These are phyloP conservation scores for Nebria ingens DNA, from an alignment of 1,140 invertebrate genomes.

Conservation along the genomic window DNA sequence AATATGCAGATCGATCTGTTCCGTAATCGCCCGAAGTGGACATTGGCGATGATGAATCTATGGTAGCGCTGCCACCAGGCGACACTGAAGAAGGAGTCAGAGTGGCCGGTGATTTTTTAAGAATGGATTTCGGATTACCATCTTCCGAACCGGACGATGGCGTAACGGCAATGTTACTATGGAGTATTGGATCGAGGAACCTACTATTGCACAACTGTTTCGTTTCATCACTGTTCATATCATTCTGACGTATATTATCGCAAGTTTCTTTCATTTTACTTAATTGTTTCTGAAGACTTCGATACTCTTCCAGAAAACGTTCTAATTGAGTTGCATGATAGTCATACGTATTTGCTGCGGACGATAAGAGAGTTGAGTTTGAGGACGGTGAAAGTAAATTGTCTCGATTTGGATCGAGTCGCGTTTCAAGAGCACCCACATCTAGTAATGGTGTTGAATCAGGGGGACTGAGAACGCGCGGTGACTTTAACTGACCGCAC, in stretches of 20 bases:
- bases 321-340: slow-evolving; percentile 66
- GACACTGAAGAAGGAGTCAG: slow-evolving; percentile 33
- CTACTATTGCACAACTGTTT: slow-evolving; percentile 13
- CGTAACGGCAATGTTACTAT: slow-evolving; percentile 18
- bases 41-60: not conserved
- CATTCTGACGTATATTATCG: slow-evolving; percentile 46
- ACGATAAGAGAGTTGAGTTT: slow-evolving; percentile 34
- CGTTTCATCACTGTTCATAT: slow-evolving; percentile 11
- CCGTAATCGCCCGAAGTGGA: not conserved
- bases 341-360: slow-evolving; percentile 50
- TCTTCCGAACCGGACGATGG: slow-evolving; percentile 23
- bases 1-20: not conserved
- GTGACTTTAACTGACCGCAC: slow-evolving; percentile 8
- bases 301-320: slow-evolving; percentile 65
- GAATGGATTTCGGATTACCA: slow-evolving; percentile 39
- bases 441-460: slow-evolving; percentile 45
- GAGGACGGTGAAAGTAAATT: slow-evolving; percentile 17
- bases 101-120: slow-evolving; percentile 44
- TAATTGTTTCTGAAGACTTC: slow-evolving; percentile 59
- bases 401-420: slow-evolving; percentile 15
- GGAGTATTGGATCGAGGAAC: slow-evolving; percentile 33
- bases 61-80: not conserved
- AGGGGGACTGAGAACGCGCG: not conserved
- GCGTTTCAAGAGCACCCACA: slow-evolving; percentile 35
- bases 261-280: slow-evolving; percentile 67